Percentiles rank a stretch among this genome's conserved stretches.
Evolutionary conservation across 2,888 invertebrate genomes (phyloP).

Genomic region (Girardia tigrina): DNA sequence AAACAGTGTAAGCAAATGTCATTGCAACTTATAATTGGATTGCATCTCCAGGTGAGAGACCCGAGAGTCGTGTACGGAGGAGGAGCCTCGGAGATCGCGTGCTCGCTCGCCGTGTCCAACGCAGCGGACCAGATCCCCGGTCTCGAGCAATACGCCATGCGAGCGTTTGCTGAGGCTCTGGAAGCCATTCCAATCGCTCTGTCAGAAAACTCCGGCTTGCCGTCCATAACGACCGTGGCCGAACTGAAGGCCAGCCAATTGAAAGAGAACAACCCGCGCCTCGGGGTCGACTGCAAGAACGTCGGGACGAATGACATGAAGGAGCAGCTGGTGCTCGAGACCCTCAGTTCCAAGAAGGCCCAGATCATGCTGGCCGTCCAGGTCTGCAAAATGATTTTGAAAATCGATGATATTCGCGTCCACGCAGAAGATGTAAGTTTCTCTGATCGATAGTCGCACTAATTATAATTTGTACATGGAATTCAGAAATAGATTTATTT

Average conservation of each 20-base stretch:
- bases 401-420: slow-evolving; percentile 84
- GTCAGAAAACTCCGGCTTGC: slow-evolving; percentile 85
- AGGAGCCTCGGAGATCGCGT: slow-evolving; percentile 86
- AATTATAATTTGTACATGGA: background rate
- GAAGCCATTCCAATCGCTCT: slow-evolving; percentile 84
- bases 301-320: slow-evolving; percentile 57
- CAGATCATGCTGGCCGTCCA: slow-evolving; percentile 91
- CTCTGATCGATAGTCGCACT: background rate
- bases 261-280: slow-evolving; percentile 65
- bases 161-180: slow-evolving; percentile 83
- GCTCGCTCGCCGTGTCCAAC: slow-evolving; percentile 65
- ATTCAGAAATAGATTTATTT: background rate
- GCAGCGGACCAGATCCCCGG: slow-evolving; percentile 57
- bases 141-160: slow-evolving; percentile 88
- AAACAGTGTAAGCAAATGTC: no score
- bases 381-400: slow-evolving; percentile 95
- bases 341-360: slow-evolving; percentile 86
- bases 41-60: slow-evolving; percentile 54
- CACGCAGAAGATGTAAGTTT: slow-evolving; percentile 48
- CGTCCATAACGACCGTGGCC: slow-evolving; percentile 72
- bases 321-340: slow-evolving; percentile 66
- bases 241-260: slow-evolving; percentile 78
- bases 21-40: no score
- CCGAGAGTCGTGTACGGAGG: slow-evolving; percentile 83
- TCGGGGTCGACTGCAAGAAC: slow-evolving; percentile 88